These are phyloP conservation scores for Acipenser transmontanus DNA, from an alignment of 2,797 vertebrate genomes.

Conservation along the genomic window DNA sequence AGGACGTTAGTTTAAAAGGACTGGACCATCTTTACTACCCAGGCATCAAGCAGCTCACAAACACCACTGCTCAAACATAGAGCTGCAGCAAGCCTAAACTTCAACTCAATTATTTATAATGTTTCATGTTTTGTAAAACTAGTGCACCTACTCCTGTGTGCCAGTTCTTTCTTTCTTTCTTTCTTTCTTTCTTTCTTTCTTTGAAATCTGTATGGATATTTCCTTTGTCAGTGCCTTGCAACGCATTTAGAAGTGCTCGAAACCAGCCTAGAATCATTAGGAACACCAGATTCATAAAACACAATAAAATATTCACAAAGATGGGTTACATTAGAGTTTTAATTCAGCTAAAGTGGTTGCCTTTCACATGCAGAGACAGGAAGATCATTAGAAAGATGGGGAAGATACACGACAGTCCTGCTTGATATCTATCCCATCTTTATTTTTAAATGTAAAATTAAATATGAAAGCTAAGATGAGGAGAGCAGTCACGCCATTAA, in stretches of 20 bases:
- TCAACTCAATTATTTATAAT: too few relatives aligned
- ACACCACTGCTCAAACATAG: slow-evolving; percentile 14
- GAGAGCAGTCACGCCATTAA: too few relatives aligned
- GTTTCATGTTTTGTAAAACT: too few relatives aligned
- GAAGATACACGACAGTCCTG: slow-evolving; percentile 10
- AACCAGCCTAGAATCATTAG: slow-evolving; percentile 1
- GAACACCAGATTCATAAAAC: slow-evolving; percentile 13
- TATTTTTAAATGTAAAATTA: slow-evolving; percentile 19
- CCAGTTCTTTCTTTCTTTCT: too few relatives aligned
- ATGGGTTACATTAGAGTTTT: slow-evolving; percentile 20
- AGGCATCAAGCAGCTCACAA: slow-evolving; percentile 26
- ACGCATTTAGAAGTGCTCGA: too few relatives aligned
- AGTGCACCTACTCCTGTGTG: too few relatives aligned
- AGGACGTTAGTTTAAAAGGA: slow-evolving; percentile 43
- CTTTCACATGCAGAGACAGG: slow-evolving; percentile 16
- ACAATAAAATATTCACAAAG: slow-evolving; percentile 17
- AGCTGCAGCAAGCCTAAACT: too few relatives aligned
- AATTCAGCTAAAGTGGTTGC: slow-evolving; percentile 18
- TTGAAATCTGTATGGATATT: too few relatives aligned
- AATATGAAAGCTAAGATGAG: neutral
- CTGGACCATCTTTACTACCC: slow-evolving; percentile 24
- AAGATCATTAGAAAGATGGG: slow-evolving; percentile 15
- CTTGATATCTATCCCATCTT: slow-evolving; percentile 17
- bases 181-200: too few relatives aligned
- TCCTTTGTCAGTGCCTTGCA: too few relatives aligned